Evolutionary conservation across 2,797 vertebrate genomes (phyloP).

Genomic region (Rhadinocentrus ornatus): DNA sequence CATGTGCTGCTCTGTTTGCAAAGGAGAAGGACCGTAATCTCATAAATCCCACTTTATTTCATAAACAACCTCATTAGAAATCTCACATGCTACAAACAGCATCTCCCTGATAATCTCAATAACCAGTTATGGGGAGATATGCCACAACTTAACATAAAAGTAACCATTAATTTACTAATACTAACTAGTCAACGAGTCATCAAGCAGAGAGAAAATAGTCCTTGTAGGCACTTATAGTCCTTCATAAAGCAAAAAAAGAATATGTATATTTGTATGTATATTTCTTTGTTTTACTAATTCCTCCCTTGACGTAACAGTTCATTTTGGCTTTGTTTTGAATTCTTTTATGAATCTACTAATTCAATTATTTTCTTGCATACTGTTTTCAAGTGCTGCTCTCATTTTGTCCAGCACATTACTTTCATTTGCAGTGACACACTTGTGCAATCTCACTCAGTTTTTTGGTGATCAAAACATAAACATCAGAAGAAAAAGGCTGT

Average conservation of each 20-base stretch:
- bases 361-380: not conserved
- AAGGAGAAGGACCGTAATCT: constrained; percentile 32
- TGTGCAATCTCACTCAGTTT: too few species aligned
- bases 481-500: too few species aligned
- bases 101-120: constrained; percentile 78
- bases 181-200: constrained; percentile 63
- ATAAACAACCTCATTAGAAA: constrained; percentile 75
- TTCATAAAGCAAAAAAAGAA: constrained; percentile 13
- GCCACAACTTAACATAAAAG: constrained; percentile 73
- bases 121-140: constrained; percentile 73
- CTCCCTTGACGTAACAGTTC: not conserved
- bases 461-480: too few species aligned
- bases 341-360: not conserved
- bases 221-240: constrained; percentile 7
- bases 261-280: too few species aligned
- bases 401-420: not conserved
- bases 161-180: constrained; percentile 74
- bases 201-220: constrained; percentile 30
- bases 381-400: not conserved
- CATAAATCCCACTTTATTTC: constrained; percentile 74
- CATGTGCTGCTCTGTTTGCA: constrained; percentile 2
- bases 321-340: not conserved
- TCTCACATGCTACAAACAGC: constrained; percentile 32
- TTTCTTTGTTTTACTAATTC: not conserved
- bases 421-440: too few species aligned